Evolutionary conservation across 2,797 vertebrate species (phyloP).

Genomic region (Gadopsis marmoratus): DNA sequence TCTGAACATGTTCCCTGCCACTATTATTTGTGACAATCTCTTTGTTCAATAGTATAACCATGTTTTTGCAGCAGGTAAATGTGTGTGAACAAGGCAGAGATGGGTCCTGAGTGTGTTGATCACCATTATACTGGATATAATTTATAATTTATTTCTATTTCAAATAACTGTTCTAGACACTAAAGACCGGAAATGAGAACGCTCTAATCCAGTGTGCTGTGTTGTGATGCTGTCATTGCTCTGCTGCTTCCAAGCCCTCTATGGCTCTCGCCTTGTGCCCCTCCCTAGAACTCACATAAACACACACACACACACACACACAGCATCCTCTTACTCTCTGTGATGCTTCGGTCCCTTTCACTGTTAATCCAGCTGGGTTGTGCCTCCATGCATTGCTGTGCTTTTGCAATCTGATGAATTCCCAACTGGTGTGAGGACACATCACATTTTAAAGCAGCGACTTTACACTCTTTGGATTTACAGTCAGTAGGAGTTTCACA

Average conservation of each 20-base stretch:
- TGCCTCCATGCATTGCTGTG: slow-evolving; percentile 62
- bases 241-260: slow-evolving; percentile 55
- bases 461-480: slow-evolving; percentile 50
- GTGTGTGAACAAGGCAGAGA: slow-evolving; percentile 10
- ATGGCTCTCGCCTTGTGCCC: slow-evolving; percentile 41
- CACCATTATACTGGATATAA: slow-evolving; percentile 34
- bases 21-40: slow-evolving; percentile 13
- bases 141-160: slow-evolving; percentile 54
- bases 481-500: slow-evolving; percentile 41
- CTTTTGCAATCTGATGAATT: slow-evolving; percentile 73
- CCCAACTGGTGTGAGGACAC: slow-evolving; percentile 48
- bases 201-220: slow-evolving; percentile 76
- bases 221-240: slow-evolving; percentile 73
- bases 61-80: slow-evolving; percentile 5
- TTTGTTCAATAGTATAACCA: slow-evolving; percentile 9
- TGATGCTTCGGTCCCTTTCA: slow-evolving; percentile 53
- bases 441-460: slow-evolving; percentile 57
- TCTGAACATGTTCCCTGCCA: slow-evolving; percentile 26
- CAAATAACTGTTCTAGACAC: slow-evolving; percentile 75
- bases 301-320: slow-evolving; percentile 35
- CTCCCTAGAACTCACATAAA: slow-evolving; percentile 45
- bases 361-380: slow-evolving; percentile 77
- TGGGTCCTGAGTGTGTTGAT: slow-evolving; percentile 7
- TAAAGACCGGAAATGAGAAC: slow-evolving; percentile 81
- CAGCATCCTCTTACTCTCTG: slow-evolving; percentile 68